Conservation (phyloP, 2,888 invertebrate genomes). For the Hecatera dysodea region DNA sequence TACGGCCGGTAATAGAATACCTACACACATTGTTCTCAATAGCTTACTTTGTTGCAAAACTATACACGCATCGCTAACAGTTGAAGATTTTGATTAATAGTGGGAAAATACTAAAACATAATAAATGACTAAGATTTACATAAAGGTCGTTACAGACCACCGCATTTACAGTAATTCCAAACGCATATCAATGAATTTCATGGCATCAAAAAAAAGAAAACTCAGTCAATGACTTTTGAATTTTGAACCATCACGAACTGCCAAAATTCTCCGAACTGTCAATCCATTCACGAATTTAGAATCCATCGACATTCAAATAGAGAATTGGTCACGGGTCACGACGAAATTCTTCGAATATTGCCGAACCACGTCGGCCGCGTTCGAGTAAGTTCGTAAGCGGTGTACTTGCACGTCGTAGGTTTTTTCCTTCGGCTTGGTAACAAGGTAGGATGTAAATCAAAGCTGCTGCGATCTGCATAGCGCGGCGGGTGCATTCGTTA, state of each 20-base stretch:
- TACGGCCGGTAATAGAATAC: slow-evolving; percentile 25
- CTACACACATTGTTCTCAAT: slow-evolving; percentile 29
- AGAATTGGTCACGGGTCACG: slow-evolving; percentile 51
- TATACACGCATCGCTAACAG: background rate
- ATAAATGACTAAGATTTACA: background rate
- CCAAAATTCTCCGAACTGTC: slow-evolving; percentile 46
- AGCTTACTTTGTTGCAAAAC: slow-evolving; percentile 14
- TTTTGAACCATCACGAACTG: slow-evolving; percentile 42
- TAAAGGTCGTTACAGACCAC: slow-evolving; percentile 22
- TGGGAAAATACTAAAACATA: slow-evolving; percentile 2
- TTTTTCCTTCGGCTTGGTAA: slow-evolving; percentile 73
- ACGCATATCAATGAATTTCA: slow-evolving; percentile 35
- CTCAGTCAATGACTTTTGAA: slow-evolving; percentile 38
- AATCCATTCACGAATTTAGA: slow-evolving; percentile 41
- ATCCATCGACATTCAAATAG: slow-evolving; percentile 45
- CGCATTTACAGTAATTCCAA: slow-evolving; percentile 19
- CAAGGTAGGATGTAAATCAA: slow-evolving; percentile 85
- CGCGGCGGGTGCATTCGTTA: slow-evolving; percentile 75
- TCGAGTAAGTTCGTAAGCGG: slow-evolving; percentile 44
- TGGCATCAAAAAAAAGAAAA: slow-evolving; percentile 14
- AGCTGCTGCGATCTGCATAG: slow-evolving; percentile 80
- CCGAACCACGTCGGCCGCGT: background rate
- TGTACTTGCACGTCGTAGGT: slow-evolving; percentile 59
- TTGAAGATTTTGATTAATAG: background rate
- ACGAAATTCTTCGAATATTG: slow-evolving; percentile 19